Conservation (phyloP, 2,797 vertebrate genomes). For the Malurus splendens region DNA sequence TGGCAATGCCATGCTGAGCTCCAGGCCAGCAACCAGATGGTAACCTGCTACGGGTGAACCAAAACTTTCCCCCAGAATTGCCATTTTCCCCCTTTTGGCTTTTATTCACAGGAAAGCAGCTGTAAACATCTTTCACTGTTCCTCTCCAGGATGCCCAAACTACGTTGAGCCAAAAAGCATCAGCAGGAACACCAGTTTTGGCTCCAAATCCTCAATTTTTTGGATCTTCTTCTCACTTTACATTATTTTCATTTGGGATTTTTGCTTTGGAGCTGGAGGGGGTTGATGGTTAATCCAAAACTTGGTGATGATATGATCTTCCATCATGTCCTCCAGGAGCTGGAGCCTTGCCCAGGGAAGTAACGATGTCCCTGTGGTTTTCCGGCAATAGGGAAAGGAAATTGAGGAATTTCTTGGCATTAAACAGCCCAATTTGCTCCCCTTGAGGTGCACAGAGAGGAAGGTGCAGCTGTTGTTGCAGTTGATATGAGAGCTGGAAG, state of each 20-base stretch:
- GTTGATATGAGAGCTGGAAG: neutral
- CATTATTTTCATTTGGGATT: neutral
- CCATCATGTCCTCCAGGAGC: neutral
- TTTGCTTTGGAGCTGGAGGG: neutral
- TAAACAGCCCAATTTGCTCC: neutral
- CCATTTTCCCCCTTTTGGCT: neutral
- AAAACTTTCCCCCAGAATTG: neutral
- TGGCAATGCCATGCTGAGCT: neutral
- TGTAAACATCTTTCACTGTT: neutral
- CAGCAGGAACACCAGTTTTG: neutral
- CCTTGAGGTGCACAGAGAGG: neutral
- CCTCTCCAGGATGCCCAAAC: neutral
- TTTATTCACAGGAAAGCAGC: neutral
- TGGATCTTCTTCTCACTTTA: neutral
- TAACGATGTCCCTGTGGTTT: neutral
- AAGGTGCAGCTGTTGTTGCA: accelerated
- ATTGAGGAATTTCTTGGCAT: neutral
- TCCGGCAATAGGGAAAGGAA: neutral
- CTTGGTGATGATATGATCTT: neutral
- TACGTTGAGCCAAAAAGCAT: neutral
- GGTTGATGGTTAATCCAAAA: neutral
- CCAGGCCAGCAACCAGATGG: neutral
- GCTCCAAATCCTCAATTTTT: neutral
- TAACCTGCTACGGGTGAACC: neutral
- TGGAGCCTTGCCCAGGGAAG: neutral